These are phyloP conservation scores for Pseudoatta argentina DNA, from an alignment of 1,140 invertebrate species.

Conservation along the genomic window DNA sequence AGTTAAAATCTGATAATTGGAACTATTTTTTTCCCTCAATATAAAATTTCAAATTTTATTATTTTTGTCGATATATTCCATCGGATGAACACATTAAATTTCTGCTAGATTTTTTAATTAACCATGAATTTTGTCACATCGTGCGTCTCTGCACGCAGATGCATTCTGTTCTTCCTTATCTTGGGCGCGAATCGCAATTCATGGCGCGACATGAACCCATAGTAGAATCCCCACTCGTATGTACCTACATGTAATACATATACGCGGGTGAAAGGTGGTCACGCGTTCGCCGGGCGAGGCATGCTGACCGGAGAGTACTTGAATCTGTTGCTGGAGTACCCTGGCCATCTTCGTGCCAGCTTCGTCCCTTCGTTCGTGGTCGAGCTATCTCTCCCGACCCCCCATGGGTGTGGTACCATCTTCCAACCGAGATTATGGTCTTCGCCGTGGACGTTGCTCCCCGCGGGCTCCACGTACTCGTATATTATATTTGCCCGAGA, in stretches of 20 bases:
- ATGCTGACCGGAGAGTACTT: constrained; percentile 35
- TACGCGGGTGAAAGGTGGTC: constrained; percentile 64
- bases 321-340: constrained; percentile 19
- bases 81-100: neutral
- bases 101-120: neutral
- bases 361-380: constrained; percentile 48
- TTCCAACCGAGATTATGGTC: constrained; percentile 75
- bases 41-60: neutral
- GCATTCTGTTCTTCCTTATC: constrained; percentile 35
- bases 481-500: constrained; percentile 77
- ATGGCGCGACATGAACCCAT: constrained; percentile 5
- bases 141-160: constrained; percentile 6
- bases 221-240: constrained; percentile 16
- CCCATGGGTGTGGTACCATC: constrained; percentile 80
- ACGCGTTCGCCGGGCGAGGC: neutral
- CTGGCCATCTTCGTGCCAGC: constrained; percentile 33
- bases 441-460: constrained; percentile 68
- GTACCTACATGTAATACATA: constrained; percentile 49
- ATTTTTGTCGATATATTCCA: too few relatives aligned
- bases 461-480: constrained; percentile 71
- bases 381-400: constrained; percentile 70
- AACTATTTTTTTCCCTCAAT: too few relatives aligned
- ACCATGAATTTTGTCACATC: constrained; percentile 25
- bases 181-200: constrained; percentile 43
- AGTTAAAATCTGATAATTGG: too few relatives aligned